phyloP scores from a whole-genome alignment of 37 sponge, comb jelly and placozoan species.

The Trichoplax adhaerens region DNA sequence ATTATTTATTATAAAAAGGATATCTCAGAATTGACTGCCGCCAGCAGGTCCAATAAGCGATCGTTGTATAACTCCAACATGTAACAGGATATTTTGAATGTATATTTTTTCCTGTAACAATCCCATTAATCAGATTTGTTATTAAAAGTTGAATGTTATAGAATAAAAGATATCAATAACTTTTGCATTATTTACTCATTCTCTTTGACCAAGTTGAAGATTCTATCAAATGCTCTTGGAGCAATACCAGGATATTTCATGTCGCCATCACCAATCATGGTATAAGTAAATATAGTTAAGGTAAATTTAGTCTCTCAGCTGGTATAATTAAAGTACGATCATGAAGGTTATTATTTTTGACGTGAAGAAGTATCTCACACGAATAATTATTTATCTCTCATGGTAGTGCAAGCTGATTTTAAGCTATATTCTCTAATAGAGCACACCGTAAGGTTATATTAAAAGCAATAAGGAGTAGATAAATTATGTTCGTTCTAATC shows the following conservation, averaged over 20 bases:
- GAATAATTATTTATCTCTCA: too few species aligned
- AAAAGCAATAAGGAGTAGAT: too few species aligned
- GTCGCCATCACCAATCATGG: slow-evolving; percentile 8
- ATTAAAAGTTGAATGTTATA: too few species aligned
- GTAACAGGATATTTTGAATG: slow-evolving; percentile 21
- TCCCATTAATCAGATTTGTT: neutral
- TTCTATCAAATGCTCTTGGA: slow-evolving; percentile 22
- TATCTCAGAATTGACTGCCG: slow-evolving; percentile 10
- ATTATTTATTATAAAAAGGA: slow-evolving; percentile 2
- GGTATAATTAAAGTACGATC: too few species aligned
- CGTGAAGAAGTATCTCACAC: too few species aligned
- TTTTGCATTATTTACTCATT: slow-evolving; percentile 17
- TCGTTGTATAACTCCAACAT: slow-evolving; percentile 49
- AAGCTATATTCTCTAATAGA: too few species aligned
- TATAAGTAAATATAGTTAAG: neutral
- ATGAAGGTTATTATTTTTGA: too few species aligned
- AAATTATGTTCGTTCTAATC: too few species aligned
- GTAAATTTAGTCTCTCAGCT: neutral
- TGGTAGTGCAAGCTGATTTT: too few species aligned
- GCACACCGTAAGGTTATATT: too few species aligned
- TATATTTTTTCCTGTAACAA: slow-evolving; percentile 20
- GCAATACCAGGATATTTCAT: slow-evolving; percentile 27
- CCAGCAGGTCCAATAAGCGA: slow-evolving; percentile 24
- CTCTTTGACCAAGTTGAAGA: slow-evolving; percentile 26
- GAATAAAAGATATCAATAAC: neutral